Conservation (phyloP, 2,888 invertebrate species). For the Pachycephus smyrnensis region DNA sequence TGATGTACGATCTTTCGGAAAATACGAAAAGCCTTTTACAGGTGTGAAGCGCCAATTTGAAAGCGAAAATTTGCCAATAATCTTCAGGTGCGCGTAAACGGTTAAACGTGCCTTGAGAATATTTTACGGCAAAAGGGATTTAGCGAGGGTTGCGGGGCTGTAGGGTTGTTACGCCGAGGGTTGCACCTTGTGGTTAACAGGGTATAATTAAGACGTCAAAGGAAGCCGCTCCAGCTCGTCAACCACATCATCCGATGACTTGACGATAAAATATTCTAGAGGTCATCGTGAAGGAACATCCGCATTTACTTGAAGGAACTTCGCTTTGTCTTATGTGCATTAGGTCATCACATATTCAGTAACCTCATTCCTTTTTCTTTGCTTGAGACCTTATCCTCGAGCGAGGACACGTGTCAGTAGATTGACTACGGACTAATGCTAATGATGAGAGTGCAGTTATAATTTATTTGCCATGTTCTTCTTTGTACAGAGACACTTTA, state of each 20-base stretch:
- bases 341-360: no score
- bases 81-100: no score
- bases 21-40: no score
- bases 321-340: background rate
- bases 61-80: no score
- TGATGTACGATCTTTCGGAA: no score
- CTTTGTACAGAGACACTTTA: background rate
- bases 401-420: background rate
- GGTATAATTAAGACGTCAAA: background rate
- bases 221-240: background rate
- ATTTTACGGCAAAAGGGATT: no score
- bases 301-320: background rate
- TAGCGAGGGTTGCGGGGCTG: no score
- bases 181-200: background rate
- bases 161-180: background rate
- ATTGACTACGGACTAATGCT: background rate
- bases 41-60: no score
- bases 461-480: background rate
- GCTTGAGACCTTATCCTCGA: background rate
- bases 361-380: background rate
- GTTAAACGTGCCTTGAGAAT: no score
- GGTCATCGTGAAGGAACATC: background rate
- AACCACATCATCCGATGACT: background rate
- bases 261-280: background rate
- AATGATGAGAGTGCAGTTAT: background rate